Conservation (phyloP, 2,888 invertebrate genomes). For the Agrochola macilenta region DNA sequence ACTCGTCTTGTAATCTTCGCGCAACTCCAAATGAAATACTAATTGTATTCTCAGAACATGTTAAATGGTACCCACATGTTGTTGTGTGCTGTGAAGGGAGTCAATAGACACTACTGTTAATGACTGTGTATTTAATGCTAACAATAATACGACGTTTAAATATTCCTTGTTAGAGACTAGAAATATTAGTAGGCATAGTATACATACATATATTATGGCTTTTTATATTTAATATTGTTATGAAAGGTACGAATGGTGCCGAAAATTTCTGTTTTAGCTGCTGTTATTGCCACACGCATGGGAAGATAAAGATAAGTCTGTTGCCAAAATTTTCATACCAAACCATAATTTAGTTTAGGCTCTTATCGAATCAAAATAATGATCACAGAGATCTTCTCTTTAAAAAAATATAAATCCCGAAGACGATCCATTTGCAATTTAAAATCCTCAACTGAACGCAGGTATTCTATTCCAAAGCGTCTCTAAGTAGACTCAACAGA, state of each 20-base stretch:
- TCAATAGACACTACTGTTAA: slow-evolving; percentile 72
- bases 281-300: not conserved
- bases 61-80: slow-evolving; percentile 66
- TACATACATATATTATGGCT: not conserved
- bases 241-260: not conserved
- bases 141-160: slow-evolving; percentile 27
- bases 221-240: not conserved
- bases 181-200: not conserved
- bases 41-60: slow-evolving; percentile 76
- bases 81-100: slow-evolving; percentile 57
- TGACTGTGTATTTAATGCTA: slow-evolving; percentile 62
- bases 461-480: slow-evolving; percentile 29
- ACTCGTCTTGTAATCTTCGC: slow-evolving; percentile 73
- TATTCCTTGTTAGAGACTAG: slow-evolving; percentile 27
- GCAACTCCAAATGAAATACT: slow-evolving; percentile 77
- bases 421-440: slow-evolving; percentile 13
- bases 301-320: not conserved
- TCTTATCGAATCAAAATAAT: not conserved
- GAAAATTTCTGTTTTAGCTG: not conserved
- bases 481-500: slow-evolving; percentile 48
- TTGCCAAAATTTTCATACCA: not conserved
- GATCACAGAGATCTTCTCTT: not conserved
- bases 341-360: not conserved
- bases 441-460: slow-evolving; percentile 12
- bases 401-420: slow-evolving; percentile 8